Conservation (phyloP, 1,140 invertebrate genomes). For the Dreissena rostriformis region DNA sequence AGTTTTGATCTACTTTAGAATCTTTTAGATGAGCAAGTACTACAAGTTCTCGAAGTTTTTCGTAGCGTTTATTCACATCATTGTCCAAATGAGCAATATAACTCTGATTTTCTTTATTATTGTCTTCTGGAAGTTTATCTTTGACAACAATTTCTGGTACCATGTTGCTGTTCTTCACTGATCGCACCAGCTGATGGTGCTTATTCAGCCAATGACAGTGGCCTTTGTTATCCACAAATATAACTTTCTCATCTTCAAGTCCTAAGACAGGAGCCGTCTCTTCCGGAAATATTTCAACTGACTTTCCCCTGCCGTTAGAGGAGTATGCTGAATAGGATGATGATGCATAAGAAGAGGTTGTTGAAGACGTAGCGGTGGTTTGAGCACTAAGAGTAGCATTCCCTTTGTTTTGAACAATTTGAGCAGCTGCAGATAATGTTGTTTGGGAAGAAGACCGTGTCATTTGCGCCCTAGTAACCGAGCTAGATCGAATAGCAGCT, state of each 20-base stretch:
- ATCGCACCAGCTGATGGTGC: slow-evolving; percentile 7
- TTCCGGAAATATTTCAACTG: slow-evolving; percentile 35
- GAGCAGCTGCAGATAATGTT: background rate
- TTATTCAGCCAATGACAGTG: slow-evolving; percentile 37
- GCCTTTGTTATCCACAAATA: slow-evolving; percentile 37
- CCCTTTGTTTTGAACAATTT: background rate
- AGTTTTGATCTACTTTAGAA: slow-evolving; percentile 7
- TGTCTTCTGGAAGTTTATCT: slow-evolving; percentile 8
- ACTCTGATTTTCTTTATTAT: slow-evolving; percentile 31
- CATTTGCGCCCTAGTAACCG: background rate
- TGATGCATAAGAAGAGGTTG: background rate
- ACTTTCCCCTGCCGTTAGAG: background rate
- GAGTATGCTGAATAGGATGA: background rate
- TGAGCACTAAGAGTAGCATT: background rate
- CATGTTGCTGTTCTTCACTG: slow-evolving; percentile 3
- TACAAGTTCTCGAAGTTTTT: slow-evolving; percentile 38
- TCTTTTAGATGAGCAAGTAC: slow-evolving; percentile 14
- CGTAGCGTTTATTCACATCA: slow-evolving; percentile 9
- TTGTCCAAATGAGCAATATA: slow-evolving; percentile 31
- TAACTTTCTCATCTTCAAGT: slow-evolving; percentile 28
- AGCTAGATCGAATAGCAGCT: background rate
- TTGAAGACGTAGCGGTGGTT: background rate
- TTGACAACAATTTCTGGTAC: slow-evolving; percentile 31
- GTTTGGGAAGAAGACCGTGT: background rate
- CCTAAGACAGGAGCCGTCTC: slow-evolving; percentile 39